Base-by-base conservation (phyloP, 1,140 invertebrate species). In the Eupristina koningsbergeri region DNA sequence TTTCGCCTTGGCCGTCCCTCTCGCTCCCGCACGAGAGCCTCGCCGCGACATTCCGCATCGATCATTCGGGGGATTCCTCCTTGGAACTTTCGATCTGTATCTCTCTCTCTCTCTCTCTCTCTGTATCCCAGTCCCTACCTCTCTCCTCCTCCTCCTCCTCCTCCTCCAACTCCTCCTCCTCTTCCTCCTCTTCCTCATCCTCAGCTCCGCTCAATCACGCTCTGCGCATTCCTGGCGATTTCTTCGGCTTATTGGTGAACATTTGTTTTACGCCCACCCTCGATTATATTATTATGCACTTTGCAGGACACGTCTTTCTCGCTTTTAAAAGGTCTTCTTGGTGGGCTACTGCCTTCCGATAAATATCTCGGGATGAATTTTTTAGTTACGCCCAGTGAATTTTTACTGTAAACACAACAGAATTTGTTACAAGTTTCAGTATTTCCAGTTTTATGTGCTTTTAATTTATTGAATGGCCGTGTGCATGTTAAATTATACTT, bases 61-160 rank as follows among this genome's bases (percentile, higher is more conserved):
- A 89, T 89, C 88, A 89, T 83, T 80, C 84, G 82, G 73, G 17
- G 74, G 80, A 85, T 86, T 86, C 87, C 86, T 88, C 80, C 22
- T 83, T 83, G 63, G 13, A 7, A 83, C 61, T 71, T 78, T 78
- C 64, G 81, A 78, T 83, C 47, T 78, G 50, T 78, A 83, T 83
- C 74, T 77, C 13, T 71, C 41, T 15, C 31, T 71, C 47, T 26
- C 41, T 45, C 41, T 41, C 61, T 39, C 53, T 58, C 69, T 3
- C 26, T 6, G 19, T 50, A 41, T 50, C 22, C n/a, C 34, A 31
- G 41, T n/a, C 19, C 26, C 26, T 61, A 1, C 15, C 41, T 63
- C 41, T 76, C 47, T 77, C 39, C 67, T 77, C 17, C 47, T 64
- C 29, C 58, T 26, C 26, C n/a, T 61, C 15, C 17, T 71, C 50